phyloP scores from a whole-genome alignment of 2,797 vertebrate species.

The Oryzias sinensis region DNA sequence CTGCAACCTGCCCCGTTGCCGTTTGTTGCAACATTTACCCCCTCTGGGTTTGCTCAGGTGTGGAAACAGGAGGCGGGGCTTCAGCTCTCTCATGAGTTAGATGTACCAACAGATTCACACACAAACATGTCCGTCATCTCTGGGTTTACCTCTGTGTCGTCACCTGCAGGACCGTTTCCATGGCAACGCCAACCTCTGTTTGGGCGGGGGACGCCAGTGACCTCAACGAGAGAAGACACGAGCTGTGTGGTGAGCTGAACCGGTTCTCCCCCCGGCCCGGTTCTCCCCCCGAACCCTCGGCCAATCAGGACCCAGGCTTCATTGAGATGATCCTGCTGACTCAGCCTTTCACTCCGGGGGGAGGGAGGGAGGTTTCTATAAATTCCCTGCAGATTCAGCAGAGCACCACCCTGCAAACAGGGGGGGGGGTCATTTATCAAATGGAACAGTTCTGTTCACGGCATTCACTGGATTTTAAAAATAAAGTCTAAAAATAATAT shows the following conservation, averaged over 20 bases:
- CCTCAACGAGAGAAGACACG: slow-evolving; percentile 49
- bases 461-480: neutral
- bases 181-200: slow-evolving; percentile 84
- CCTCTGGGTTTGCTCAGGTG: too few species aligned
- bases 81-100: too few species aligned
- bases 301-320: neutral
- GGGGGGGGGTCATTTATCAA: slow-evolving; percentile 26
- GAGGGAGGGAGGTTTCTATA: neutral
- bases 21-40: too few species aligned
- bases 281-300: neutral
- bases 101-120: neutral
- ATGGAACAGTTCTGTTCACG: neutral
- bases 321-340: neutral
- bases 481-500: too few species aligned
- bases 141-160: slow-evolving; percentile 4
- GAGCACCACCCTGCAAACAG: neutral
- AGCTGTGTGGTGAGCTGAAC: slow-evolving; percentile 66
- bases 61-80: too few species aligned
- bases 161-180: slow-evolving; percentile 82
- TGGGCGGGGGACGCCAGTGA: slow-evolving; percentile 79
- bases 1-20: too few species aligned
- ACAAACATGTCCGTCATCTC: slow-evolving; percentile 10
- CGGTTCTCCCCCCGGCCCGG: too few species aligned
- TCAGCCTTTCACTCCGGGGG: neutral
- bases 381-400: slow-evolving; percentile 11